Evolutionary conservation across 2,797 vertebrate genomes (phyloP), one percentile per base, ranked within the genome.

Genomic region (Mormyrops boulengeri): DNA sequence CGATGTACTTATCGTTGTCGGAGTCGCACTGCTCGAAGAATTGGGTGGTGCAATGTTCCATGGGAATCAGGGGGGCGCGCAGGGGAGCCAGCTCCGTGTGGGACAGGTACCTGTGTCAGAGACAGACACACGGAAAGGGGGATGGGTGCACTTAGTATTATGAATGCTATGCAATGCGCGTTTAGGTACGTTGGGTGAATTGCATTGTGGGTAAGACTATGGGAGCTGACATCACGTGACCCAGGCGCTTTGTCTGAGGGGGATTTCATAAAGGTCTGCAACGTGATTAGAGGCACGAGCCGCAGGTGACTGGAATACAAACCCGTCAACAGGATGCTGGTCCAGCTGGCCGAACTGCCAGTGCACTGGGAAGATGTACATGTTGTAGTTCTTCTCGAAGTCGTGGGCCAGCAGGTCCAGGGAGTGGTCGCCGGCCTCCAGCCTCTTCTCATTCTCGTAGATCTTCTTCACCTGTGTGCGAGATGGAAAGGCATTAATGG

Each of bases 311-410:
- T 12, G 34, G 22, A 26, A 52, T 50, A 92, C 97, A 77, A 95
- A 99, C 99, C 98, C 97, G 0, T 99, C 98, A 0, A 95, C 91
- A 80, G 99, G 99, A 92, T 99, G 98, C 95, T 98, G 97, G 95
- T 99, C 99, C 52, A 99, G 97, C 96, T 99, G 98, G 52, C 98
- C 98, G 0, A 99, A 99, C 95, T 99, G 99, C 99, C 99, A 99
- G 95, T 99, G 99, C 89, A 99, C 98, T 0, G 99, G 99, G 97
- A 98, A 99, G 96, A 99, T 97, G 96, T 99, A 99, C 99, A 99
- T 99, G 94, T 99, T 98, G 97, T 99, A 99, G 96, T 99, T 99
- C 97, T 99, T 99, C 94, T 99, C 96, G 6, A 99, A 99, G 96
- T 99, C 99, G 0, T 97, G 96, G 52, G 97, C 98, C 94, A 99